Conservation (phyloP, 2,797 vertebrate species). For the Lagorchestes hirsutus region DNA sequence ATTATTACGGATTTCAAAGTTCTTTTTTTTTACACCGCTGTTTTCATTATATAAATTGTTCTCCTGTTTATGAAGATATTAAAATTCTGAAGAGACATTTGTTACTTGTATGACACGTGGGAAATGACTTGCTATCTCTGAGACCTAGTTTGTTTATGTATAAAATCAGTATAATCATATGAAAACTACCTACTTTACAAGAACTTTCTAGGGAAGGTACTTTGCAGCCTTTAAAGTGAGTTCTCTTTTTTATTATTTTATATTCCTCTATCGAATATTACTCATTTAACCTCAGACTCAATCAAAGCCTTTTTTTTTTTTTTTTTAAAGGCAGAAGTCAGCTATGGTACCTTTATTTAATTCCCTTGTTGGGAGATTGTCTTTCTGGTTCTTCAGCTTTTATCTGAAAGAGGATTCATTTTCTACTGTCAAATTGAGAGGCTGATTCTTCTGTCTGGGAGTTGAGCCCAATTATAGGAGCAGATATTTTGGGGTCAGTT, state of each 20-base stretch:
- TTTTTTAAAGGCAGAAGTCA: background rate
- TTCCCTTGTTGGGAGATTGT: background rate
- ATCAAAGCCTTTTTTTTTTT: background rate
- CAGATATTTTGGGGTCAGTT: too few species aligned
- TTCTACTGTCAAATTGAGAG: too few species aligned
- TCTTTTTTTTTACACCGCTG: too few species aligned
- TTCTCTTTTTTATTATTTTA: background rate
- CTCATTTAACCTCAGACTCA: background rate
- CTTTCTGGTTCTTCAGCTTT: background rate
- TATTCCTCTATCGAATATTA: background rate
- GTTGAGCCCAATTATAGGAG: too few species aligned
- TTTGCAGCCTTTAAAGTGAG: background rate
- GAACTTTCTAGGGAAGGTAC: background rate
- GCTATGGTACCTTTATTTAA: background rate
- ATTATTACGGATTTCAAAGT: too few species aligned
- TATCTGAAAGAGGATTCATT: too few species aligned
- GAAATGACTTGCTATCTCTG: background rate
- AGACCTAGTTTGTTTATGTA: background rate
- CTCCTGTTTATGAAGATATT: too few species aligned
- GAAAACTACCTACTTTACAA: background rate
- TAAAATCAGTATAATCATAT: background rate
- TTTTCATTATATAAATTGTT: too few species aligned
- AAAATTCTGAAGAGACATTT: background rate
- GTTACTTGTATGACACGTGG: background rate
- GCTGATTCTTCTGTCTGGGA: too few species aligned